A percentile compares a stretch with the other conserved stretches of the same genome.
phyloP scores from a whole-genome alignment of 2,888 invertebrate species.

The Epinotia brunnichana region DNA sequence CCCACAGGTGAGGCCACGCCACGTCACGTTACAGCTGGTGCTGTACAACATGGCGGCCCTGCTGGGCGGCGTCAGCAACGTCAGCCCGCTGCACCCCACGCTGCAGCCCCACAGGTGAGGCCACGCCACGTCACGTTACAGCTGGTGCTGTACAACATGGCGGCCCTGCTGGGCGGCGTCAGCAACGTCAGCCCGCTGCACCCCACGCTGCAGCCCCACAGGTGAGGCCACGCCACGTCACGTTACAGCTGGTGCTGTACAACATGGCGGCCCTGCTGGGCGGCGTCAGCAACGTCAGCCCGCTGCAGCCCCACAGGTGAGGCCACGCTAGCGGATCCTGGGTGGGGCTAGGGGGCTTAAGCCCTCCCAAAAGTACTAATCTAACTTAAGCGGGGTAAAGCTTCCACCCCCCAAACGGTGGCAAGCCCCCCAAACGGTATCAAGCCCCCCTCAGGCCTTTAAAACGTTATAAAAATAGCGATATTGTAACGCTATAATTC shows the following conservation, averaged over 20 bases:
- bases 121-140: background rate
- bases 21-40: too few species aligned
- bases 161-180: background rate
- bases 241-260: too few species aligned
- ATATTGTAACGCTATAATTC: too few species aligned
- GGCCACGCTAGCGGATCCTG: too few species aligned
- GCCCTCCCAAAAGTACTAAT: too few species aligned
- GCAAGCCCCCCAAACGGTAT: too few species aligned
- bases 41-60: background rate
- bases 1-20: background rate
- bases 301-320: background rate
- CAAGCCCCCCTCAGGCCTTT: too few species aligned
- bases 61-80: constrained; percentile 1
- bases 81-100: background rate
- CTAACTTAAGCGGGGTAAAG: too few species aligned
- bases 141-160: background rate
- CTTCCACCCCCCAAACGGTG: too few species aligned
- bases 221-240: too few species aligned
- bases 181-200: constrained; percentile 5
- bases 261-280: background rate
- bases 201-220: background rate
- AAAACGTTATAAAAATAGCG: too few species aligned
- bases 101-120: background rate
- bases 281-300: constrained; percentile 3
- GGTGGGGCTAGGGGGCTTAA: too few species aligned